Evolutionary conservation across 2,797 vertebrate species (phyloP).

Genomic region (Acanthiza pusilla): DNA sequence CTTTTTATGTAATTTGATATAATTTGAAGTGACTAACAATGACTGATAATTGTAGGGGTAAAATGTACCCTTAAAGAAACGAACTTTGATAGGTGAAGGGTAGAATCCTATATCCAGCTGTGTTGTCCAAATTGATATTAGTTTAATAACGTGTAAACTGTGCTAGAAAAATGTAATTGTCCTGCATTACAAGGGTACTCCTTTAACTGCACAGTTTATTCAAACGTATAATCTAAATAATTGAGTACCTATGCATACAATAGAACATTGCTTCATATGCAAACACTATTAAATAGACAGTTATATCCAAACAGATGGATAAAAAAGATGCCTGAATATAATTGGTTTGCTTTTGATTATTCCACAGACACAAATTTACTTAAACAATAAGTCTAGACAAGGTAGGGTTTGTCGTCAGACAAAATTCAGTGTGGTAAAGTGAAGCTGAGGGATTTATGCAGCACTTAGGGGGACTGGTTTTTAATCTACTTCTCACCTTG

Average conservation of each 20-base stretch:
- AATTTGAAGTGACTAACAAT: slow-evolving; percentile 65
- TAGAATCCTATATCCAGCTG: slow-evolving; percentile 64
- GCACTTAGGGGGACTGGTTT: slow-evolving; percentile 12
- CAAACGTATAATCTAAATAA: slow-evolving; percentile 82
- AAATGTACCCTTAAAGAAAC: slow-evolving; percentile 54
- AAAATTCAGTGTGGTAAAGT: slow-evolving; percentile 56
- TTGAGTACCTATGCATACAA: slow-evolving; percentile 77
- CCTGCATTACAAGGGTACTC: slow-evolving; percentile 76
- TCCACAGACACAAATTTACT: slow-evolving; percentile 75
- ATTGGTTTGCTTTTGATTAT: slow-evolving; percentile 82
- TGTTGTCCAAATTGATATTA: slow-evolving; percentile 75
- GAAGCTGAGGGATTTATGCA: slow-evolving; percentile 34
- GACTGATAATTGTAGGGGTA: slow-evolving; percentile 55
- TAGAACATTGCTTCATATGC: slow-evolving; percentile 73
- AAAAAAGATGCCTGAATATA: slow-evolving; percentile 75
- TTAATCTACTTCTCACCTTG: slow-evolving; percentile 55
- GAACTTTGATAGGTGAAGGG: slow-evolving; percentile 67
- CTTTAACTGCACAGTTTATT: slow-evolving; percentile 74
- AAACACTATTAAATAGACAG: slow-evolving; percentile 77
- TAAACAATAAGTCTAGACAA: slow-evolving; percentile 71
- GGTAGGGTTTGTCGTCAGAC: slow-evolving; percentile 60
- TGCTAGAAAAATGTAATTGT: slow-evolving; percentile 78
- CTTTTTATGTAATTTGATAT: slow-evolving; percentile 66
- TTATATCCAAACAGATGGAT: slow-evolving; percentile 78
- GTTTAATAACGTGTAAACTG: slow-evolving; percentile 80